A percentile compares a stretch with the other conserved stretches of the same genome.
phyloP scores from a whole-genome alignment of 1,140 invertebrate genomes.

The Drosophila erecta region DNA sequence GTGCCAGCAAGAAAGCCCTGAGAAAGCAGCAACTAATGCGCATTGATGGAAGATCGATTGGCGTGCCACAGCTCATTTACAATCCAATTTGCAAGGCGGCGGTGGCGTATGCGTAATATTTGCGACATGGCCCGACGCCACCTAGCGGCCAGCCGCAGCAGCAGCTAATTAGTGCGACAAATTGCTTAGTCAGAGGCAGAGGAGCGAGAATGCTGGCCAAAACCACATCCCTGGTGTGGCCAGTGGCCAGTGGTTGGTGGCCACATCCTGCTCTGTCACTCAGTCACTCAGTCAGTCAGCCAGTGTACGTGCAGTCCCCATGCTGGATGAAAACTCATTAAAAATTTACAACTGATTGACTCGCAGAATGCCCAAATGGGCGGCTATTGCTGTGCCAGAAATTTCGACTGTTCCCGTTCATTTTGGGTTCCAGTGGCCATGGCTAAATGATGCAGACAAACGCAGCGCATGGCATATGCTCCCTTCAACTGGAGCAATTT shows the following conservation, averaged over 20 bases:
- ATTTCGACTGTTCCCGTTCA: conserved; percentile 40
- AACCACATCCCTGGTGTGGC: conserved; percentile 23
- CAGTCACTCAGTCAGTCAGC: conserved; percentile 10
- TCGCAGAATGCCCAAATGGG: conserved; percentile 57
- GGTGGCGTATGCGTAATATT: conserved; percentile 56
- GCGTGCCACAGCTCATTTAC: conserved; percentile 23
- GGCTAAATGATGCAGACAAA: conserved; percentile 63
- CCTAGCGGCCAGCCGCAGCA: conserved; percentile 25
- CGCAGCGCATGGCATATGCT: conserved; percentile 36
- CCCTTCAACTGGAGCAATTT: conserved; percentile 60
- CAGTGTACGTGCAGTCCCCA: conserved; percentile 11
- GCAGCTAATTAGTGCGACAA: conserved; percentile 76
- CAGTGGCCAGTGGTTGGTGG: conserved; percentile 10
- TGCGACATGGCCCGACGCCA: conserved; percentile 36
- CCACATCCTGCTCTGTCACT: conserved; percentile 36
- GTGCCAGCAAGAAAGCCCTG: no score
- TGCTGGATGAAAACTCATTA: conserved; percentile 79
- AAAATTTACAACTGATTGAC: conserved; percentile 83
- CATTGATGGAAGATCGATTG: no score
- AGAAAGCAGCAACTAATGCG: no score
- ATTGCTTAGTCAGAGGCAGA: conserved; percentile 47
- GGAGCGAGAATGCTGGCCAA: conserved; percentile 14
- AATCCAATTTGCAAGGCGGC: conserved; percentile 17
- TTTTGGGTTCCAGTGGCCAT: conserved; percentile 1
- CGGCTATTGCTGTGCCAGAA: conserved; percentile 10